Evolutionary conservation across 2,113 vertebrate genomes (phyloP).

Genomic region (Rhizomys pruinosus): DNA sequence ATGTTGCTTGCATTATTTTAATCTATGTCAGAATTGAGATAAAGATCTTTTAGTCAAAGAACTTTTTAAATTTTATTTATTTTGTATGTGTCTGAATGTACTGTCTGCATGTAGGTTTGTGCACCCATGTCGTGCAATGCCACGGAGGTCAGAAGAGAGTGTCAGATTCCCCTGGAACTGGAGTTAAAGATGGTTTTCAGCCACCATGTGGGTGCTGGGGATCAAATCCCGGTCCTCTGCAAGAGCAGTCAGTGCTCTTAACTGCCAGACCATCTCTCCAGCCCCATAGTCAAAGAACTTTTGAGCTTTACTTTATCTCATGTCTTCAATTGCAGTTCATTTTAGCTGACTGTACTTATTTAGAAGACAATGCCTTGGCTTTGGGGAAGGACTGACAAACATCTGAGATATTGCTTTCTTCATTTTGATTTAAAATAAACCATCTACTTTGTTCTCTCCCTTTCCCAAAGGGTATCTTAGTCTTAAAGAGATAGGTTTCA

Average conservation of each 20-base stretch:
- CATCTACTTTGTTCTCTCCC: conserved; percentile 28
- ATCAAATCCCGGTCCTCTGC: too few species aligned
- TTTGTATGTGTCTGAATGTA: too few species aligned
- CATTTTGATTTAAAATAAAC: conserved; percentile 25
- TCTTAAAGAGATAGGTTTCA: conserved; percentile 62
- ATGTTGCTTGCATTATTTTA: conserved; percentile 29
- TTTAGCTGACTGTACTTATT: conserved; percentile 39
- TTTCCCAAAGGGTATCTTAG: conserved; percentile 40
- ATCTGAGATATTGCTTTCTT: conserved; percentile 21
- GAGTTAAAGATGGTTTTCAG: too few species aligned
- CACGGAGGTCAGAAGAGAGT: too few species aligned
- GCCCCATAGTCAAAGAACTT: conserved; percentile 39
- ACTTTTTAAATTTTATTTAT: too few species aligned
- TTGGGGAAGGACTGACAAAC: conserved; percentile 32
- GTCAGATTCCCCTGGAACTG: too few species aligned
- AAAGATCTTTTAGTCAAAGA: conserved; percentile 27
- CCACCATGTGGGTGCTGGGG: too few species aligned
- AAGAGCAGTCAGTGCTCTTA: too few species aligned
- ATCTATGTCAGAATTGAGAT: conserved; percentile 9
- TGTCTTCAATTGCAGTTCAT: neutral
- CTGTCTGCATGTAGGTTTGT: too few species aligned
- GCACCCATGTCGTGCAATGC: too few species aligned
- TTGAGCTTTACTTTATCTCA: too few species aligned
- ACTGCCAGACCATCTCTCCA: too few species aligned
- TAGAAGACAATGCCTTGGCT: conserved; percentile 27